Evolutionary conservation across 1,140 invertebrate species (phyloP).

Genomic region (Magallana angulata): DNA sequence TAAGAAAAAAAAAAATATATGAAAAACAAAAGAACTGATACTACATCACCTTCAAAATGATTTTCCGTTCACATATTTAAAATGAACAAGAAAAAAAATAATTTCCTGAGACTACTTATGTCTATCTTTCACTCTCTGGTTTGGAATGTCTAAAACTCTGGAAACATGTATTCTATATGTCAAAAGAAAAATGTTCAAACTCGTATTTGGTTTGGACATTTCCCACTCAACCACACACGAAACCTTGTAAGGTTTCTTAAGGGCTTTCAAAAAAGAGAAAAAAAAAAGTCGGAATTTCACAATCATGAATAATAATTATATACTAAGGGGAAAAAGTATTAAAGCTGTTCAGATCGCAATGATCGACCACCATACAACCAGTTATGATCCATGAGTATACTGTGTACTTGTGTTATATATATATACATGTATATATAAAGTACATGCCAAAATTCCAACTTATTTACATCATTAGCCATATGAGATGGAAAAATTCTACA

Average conservation of each 20-base stretch:
- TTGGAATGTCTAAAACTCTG: neutral
- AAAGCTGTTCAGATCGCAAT: slow-evolving; percentile 3
- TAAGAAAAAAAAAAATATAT: neutral
- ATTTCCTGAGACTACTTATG: neutral
- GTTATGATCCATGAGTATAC: slow-evolving; percentile 15
- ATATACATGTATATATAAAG: neutral
- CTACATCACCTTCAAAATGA: neutral
- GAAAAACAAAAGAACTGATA: neutral
- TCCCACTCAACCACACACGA: neutral
- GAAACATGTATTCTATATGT: neutral
- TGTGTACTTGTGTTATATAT: neutral
- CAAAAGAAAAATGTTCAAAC: too few species aligned
- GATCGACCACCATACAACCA: neutral
- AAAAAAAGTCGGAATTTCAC: neutral
- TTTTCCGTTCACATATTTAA: neutral
- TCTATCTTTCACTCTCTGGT: neutral
- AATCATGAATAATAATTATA: neutral
- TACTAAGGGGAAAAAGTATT: neutral
- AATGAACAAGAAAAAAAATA: neutral
- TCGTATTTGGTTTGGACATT: neutral
- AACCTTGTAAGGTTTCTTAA: neutral
- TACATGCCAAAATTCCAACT: neutral
- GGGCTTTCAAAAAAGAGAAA: too few species aligned
- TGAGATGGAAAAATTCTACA: neutral
- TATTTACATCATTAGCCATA: slow-evolving; percentile 34